Evolutionary conservation across 2,797 vertebrate species (phyloP).

Genomic region (Xyrichtys novacula): DNA sequence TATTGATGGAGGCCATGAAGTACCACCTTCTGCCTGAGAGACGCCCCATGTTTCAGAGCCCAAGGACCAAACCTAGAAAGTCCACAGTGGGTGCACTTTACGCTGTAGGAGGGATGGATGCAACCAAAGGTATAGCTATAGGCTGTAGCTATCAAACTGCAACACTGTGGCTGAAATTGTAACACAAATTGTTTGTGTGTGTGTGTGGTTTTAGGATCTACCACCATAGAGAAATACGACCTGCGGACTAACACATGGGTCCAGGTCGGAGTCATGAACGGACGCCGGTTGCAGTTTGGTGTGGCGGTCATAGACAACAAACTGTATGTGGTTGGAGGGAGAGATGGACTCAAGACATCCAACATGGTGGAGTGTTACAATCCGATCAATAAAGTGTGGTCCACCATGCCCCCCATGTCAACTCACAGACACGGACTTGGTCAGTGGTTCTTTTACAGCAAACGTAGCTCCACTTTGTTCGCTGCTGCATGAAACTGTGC

Average conservation of each 20-base stretch:
- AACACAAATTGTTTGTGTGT: neutral
- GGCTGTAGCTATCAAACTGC: fast-evolving
- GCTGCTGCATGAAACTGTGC: neutral
- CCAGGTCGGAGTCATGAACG: slow-evolving; percentile 94
- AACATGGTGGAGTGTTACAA: slow-evolving; percentile 98
- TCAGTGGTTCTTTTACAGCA: slow-evolving; percentile 63
- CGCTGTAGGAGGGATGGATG: slow-evolving; percentile 97
- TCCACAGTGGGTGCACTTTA: slow-evolving; percentile 97
- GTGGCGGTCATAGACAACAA: slow-evolving; percentile 98
- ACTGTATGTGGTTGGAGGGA: slow-evolving; percentile 95
- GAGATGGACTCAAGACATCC: slow-evolving; percentile 96
- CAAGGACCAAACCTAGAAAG: slow-evolving; percentile 96
- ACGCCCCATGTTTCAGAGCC: slow-evolving; percentile 96
- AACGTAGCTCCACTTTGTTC: neutral
- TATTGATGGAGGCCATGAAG: slow-evolving; percentile 99
- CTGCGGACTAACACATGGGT: slow-evolving; percentile 95
- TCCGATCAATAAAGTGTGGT: slow-evolving; percentile 92
- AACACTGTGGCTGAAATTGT: neutral
- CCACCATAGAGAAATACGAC: slow-evolving; percentile 97
- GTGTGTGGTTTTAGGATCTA: slow-evolving; percentile 86
- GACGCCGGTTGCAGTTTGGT: slow-evolving; percentile 94
- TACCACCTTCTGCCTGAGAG: slow-evolving; percentile 97
- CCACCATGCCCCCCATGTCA: slow-evolving; percentile 98
- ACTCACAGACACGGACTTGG: slow-evolving; percentile 97
- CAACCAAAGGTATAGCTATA: slow-evolving; percentile 89